phyloP scores from a whole-genome alignment of 2,113 vertebrate genomes.

The Menidia beryllina region DNA sequence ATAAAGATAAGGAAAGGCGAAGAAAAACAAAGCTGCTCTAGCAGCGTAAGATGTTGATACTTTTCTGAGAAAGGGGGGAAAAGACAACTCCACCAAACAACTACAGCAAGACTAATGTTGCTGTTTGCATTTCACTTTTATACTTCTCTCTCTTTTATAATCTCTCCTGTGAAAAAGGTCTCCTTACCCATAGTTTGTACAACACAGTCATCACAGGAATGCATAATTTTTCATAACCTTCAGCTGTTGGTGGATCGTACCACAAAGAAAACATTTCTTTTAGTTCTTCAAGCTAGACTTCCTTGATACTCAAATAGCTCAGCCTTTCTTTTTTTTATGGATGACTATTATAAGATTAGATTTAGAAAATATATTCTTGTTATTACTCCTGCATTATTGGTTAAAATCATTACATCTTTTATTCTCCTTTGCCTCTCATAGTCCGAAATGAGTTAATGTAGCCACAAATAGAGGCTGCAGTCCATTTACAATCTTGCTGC shows the following conservation, averaged over 20 bases:
- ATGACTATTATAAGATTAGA: background rate
- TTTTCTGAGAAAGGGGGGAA: background rate
- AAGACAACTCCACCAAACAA: background rate
- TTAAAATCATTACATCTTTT: conserved; percentile 12
- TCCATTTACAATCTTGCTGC: no score
- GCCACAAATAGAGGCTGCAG: conserved; percentile 40
- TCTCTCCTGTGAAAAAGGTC: background rate
- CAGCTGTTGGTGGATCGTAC: background rate
- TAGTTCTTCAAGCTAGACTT: background rate
- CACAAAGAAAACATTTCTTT: background rate
- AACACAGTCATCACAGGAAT: no score
- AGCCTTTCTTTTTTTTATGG: background rate
- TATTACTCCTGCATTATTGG: conserved; percentile 4
- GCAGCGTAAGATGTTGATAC: background rate
- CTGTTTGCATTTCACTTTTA: background rate
- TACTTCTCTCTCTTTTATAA: no score
- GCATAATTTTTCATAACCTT: background rate
- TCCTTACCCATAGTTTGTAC: background rate
- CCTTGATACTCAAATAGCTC: background rate
- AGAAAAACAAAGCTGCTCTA: background rate
- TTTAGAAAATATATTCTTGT: background rate
- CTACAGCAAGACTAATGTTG: background rate
- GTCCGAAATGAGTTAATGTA: conserved; percentile 19
- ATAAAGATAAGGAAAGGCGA: no score
- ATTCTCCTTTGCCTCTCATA: conserved; percentile 2